Conservation (phyloP, 2,797 vertebrate species). For the Acanthis flammea region DNA sequence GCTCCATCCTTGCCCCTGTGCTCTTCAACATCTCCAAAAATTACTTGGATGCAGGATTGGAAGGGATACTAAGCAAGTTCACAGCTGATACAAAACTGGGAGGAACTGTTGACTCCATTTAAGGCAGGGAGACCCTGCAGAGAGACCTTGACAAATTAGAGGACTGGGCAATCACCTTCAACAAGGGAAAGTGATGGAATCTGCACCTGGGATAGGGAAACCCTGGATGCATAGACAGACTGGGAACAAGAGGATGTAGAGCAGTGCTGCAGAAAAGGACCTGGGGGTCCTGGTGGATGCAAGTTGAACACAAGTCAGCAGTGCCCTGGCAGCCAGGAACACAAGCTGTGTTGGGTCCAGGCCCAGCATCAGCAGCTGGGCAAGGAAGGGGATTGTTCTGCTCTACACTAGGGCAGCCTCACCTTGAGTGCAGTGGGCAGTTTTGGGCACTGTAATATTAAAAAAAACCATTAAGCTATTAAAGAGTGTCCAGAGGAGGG, state of each 20-base stretch:
- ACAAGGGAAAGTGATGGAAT: background rate
- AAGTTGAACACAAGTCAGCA: background rate
- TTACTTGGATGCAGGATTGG: background rate
- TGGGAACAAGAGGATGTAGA: background rate
- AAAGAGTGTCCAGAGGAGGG: background rate
- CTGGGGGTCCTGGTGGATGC: background rate
- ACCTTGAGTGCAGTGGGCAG: rapidly evolving
- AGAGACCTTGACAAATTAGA: background rate
- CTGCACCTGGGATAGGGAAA: background rate
- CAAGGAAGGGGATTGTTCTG: background rate
- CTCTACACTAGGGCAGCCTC: background rate
- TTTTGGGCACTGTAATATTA: background rate
- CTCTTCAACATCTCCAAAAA: background rate
- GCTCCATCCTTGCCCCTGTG: no score
- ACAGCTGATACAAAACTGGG: background rate
- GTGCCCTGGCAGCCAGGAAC: background rate
- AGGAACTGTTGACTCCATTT: no score
- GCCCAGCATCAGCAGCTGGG: rapidly evolving
- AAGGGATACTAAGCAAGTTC: background rate
- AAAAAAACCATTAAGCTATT: background rate
- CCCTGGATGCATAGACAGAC: background rate
- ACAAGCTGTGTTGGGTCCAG: rapidly evolving
- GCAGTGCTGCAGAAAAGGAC: background rate
- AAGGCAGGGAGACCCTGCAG: background rate
- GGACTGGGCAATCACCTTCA: background rate